Evolutionary conservation across 2,113 vertebrate species (phyloP).

Genomic region (Fulmarus glacialis): DNA sequence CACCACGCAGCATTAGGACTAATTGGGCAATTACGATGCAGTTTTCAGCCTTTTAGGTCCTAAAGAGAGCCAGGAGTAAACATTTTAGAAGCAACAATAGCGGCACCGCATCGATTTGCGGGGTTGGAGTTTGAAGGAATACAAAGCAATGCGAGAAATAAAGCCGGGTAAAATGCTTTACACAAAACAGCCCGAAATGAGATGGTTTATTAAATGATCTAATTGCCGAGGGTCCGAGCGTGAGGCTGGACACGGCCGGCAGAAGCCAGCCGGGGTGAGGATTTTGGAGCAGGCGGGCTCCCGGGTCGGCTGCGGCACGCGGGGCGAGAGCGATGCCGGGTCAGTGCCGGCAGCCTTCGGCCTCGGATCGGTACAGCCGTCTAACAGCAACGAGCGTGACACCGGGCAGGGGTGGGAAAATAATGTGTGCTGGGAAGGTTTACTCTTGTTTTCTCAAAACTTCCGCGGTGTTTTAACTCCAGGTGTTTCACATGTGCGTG

Average conservation of each 20-base stretch:
- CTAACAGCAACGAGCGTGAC: neutral
- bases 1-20: conserved; percentile 92
- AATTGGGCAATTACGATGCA: conserved; percentile 99
- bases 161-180: conserved; percentile 48
- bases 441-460: neutral
- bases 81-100: conserved; percentile 80
- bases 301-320: fast-evolving
- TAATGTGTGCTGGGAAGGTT: fast-evolving
- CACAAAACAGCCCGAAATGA: neutral
- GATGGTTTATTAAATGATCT: conserved; percentile 50
- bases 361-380: neutral
- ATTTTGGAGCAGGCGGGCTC: neutral
- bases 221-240: neutral
- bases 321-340: fast-evolving
- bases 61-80: conserved; percentile 89
- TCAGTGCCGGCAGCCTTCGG: neutral
- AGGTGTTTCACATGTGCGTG: fast-evolving
- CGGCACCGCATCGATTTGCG: conserved; percentile 62
- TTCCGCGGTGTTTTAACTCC: fast-evolving
- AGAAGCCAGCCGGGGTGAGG: neutral
- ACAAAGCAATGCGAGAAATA: conserved; percentile 55
- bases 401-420: neutral
- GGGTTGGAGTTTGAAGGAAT: conserved; percentile 72
- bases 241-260: neutral
- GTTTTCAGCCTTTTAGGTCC: conserved; percentile 96